Evolutionary conservation across 2,797 vertebrate species (phyloP), one percentile per base, ranked within the genome.

Genomic region (Platalea minor): DNA sequence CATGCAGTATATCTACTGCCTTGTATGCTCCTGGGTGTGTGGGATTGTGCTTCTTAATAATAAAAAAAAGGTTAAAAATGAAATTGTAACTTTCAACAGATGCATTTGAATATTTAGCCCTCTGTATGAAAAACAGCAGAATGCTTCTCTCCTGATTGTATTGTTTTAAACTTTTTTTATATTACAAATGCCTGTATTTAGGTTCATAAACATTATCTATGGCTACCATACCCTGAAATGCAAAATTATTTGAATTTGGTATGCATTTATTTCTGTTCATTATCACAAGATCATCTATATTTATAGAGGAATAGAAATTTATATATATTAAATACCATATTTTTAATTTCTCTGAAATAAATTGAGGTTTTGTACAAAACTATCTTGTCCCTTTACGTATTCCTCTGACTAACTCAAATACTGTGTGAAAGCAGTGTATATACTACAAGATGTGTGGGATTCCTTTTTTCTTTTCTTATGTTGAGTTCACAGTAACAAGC

Each of bases 211-310:
- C 97, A 78, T 97, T 98, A 97, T 98, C 97, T 97, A 93, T 98
- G 95, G 92, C 94, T 98, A 96, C 96, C 97, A 95, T 98, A 97
- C 96, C 95, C 97, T 97, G 95, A 98, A 97, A 96, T 97, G 95
- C 96, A 98, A 97, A 97, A 97, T 95, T 98, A 94, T 97, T 96
- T 97, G 93, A 97, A 98, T 97, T 98, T 98, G 98, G 96, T 98
- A 98, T 98, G 97, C 98, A 98, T 99, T 99, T 99, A 98, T 98
- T 97, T 98, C 98, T 98, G 98, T 98, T 98, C 98, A 97, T 98
- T 98, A 98, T 98, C 98, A 98, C 98, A 98, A 98, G 98, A 98
- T 98, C 98, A 98, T 99, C 98, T 99, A 99, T 99, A 99, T 99
- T 99, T 99, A 99, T 99, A 99, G 98, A 98, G 98, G 97, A 98